These are phyloP conservation scores for Oxyura jamaicensis DNA, from an alignment of 2,113 vertebrate genomes.

Conservation along the genomic window DNA sequence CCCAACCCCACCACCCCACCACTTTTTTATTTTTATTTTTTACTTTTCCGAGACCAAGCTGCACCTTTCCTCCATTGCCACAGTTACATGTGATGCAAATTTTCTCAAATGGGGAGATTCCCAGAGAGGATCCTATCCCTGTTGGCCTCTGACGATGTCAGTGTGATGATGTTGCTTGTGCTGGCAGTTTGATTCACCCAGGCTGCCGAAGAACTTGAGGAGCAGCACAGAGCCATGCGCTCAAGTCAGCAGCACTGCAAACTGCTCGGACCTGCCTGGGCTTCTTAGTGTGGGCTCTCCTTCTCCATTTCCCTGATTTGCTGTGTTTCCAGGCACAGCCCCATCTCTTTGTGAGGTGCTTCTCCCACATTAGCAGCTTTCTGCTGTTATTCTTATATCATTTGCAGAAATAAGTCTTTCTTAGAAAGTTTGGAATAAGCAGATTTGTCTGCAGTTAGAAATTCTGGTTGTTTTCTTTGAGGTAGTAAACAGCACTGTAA, in stretches of 20 bases:
- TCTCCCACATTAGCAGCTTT: background rate
- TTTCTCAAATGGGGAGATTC: background rate
- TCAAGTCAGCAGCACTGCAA: fast-evolving
- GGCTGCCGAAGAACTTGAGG: background rate
- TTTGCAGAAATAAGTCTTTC: background rate
- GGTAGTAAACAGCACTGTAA: background rate
- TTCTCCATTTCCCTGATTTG: fast-evolving
- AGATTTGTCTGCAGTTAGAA: background rate
- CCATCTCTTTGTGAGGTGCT: background rate
- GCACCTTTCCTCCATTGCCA: background rate
- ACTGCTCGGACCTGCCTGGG: background rate
- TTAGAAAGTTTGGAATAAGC: background rate
- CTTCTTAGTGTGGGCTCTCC: background rate
- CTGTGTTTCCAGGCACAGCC: background rate
- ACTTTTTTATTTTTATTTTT: background rate
- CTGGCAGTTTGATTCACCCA: background rate
- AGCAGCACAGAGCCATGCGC: background rate
- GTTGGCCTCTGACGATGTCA: background rate
- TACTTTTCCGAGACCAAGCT: background rate
- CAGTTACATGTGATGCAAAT: background rate
- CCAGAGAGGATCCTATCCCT: background rate
- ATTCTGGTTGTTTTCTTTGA: background rate
- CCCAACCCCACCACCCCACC: background rate
- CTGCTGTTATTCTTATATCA: background rate
- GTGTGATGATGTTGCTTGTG: background rate